A percentile compares a stretch with the other conserved stretches of the same genome.
phyloP scores from a whole-genome alignment of 2,888 invertebrate species.

The Nephrotoma appendiculata region DNA sequence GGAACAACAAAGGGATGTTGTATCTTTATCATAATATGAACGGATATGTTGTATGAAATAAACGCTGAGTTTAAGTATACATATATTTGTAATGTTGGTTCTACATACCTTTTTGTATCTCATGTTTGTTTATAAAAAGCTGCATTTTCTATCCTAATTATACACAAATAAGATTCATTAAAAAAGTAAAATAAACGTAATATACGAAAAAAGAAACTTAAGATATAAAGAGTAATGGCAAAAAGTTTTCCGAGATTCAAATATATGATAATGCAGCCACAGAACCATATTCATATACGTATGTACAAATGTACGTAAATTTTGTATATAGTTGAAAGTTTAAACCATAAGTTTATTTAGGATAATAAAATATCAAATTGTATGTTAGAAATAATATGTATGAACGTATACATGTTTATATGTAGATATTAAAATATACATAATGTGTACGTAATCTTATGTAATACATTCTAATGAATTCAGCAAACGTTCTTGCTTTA shows the following conservation, averaged over 20 bases:
- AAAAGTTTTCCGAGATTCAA: constrained; percentile 1
- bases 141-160: neutral
- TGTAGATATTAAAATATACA: neutral
- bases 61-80: neutral
- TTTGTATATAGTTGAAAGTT: neutral
- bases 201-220: neutral
- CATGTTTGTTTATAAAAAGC: neutral
- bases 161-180: neutral
- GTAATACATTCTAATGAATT: neutral
- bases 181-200: neutral
- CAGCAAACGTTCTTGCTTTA: neutral
- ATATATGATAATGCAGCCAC: neutral
- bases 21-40: neutral
- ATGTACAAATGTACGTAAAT: neutral
- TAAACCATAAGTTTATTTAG: constrained; percentile 3
- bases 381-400: neutral
- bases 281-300: neutral
- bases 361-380: neutral
- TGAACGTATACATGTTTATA: neutral
- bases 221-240: neutral
- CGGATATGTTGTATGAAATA: neutral
- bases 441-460: neutral
- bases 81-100: neutral
- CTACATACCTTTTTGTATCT: neutral
- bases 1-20: neutral